Percentiles rank a stretch among this genome's conserved stretches.
phyloP scores from a whole-genome alignment of 2,113 vertebrate species.

The Dicaeum eximium region DNA sequence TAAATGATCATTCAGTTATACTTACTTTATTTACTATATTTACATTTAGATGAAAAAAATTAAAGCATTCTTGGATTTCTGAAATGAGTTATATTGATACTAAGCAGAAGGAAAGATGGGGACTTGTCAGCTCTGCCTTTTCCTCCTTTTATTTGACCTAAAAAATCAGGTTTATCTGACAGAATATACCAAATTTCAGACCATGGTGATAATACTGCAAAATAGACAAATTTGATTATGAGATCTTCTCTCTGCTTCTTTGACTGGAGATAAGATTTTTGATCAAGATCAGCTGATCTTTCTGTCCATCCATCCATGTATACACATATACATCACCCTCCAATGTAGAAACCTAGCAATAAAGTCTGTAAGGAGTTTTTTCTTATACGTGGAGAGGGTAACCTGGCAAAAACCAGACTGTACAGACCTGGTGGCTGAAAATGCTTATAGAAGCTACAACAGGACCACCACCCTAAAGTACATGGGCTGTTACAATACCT shows the following conservation, averaged over 20 bases:
- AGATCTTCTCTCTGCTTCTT: background rate
- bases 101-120: background rate
- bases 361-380: background rate
- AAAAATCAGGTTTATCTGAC: background rate
- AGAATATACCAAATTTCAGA: background rate
- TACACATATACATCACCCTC: background rate
- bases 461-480: background rate
- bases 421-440: background rate
- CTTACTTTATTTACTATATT: slow-evolving; percentile 46
- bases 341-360: background rate
- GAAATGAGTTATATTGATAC: slow-evolving; percentile 2
- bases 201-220: background rate
- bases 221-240: background rate
- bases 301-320: background rate
- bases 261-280: background rate
- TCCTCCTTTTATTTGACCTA: background rate
- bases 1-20: slow-evolving; percentile 36
- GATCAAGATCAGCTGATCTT: background rate
- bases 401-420: background rate
- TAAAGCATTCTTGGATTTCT: background rate
- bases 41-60: slow-evolving; percentile 57
- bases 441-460: background rate
- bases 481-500: background rate
- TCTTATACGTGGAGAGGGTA: background rate
- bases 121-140: background rate